Base-by-base conservation (phyloP, 2,797 vertebrate species). In the Lepus oiostolus region DNA sequence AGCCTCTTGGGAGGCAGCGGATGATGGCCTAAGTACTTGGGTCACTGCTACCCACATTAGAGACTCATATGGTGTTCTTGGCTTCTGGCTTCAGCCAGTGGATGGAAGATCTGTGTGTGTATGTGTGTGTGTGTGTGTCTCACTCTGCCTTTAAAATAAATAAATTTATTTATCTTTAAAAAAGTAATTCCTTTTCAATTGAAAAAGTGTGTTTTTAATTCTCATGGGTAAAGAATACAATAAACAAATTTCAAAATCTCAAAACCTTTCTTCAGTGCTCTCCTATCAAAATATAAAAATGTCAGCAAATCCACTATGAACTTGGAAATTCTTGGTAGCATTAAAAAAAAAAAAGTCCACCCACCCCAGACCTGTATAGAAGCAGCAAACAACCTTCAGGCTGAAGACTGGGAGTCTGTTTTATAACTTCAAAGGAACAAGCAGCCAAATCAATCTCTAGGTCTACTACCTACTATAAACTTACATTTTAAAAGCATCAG, bases 401-500 rank as follows among this genome's bases (percentile, higher is more conserved):
- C 87, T 90, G 93, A 96, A 70, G 50, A 86, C 4, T 4, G n/a
- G 63, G 63, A 83, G 62, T 81, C 63, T 95, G 16, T 76, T 95
- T 95, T 84, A 96, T 54, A 38, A 0, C 0, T 83, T 81, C 92
- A 83, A 10, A 96, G 74, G 71, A 97, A 95, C 4, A 4, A 85
- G 71, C 71, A 93, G n/a, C 70, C 96, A 96, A 96, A 94, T 79
- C 92, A 91, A 95, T 90, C 91, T 86, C 87, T 0, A 85, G 86
- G 81, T 89, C 80, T 92, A 94, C 97, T 96, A 76, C 80, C 76
- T 16, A 90, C 90, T 97, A 96, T 95, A 96, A 97, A 97, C 71
- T 70, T 24, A 9, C 75, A 93, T 97, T 96, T 92, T 71, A 94
- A 97, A 97, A 89, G 83, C 94, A 95, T 70, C 95, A 95, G 97